Percentiles rank a stretch among this genome's conserved stretches.
These are phyloP conservation scores for Strigamia crassipes DNA, from an alignment of 2,888 invertebrate species.

Conservation along the genomic window DNA sequence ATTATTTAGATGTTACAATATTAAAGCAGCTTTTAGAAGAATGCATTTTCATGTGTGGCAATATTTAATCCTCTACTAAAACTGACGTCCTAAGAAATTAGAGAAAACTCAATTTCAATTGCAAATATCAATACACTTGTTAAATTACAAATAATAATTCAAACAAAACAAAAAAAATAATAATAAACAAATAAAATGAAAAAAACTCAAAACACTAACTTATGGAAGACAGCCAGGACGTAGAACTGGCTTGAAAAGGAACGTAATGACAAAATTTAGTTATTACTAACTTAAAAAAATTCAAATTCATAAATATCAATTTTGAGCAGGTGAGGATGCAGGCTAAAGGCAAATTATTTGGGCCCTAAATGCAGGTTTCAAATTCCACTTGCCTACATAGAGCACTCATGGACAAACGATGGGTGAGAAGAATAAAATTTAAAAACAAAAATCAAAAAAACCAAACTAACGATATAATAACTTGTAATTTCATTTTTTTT, in stretches of 20 bases:
- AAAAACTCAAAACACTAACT: neutral
- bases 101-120: conserved; percentile 42
- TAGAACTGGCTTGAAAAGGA: conserved; percentile 36
- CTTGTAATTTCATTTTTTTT: neutral
- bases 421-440: conserved; percentile 27
- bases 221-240: conserved; percentile 35
- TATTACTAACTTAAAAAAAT: conserved; percentile 14
- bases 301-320: conserved; percentile 29
- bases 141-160: conserved; percentile 1
- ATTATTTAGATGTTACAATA: conserved; percentile 20
- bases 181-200: conserved; percentile 15
- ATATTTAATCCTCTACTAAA: conserved; percentile 43
- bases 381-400: neutral
- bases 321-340: conserved; percentile 44
- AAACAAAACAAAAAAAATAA: conserved; percentile 19
- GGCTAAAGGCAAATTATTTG: conserved; percentile 23
- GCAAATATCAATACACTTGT: conserved; percentile 8
- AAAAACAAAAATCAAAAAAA: neutral
- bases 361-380: conserved; percentile 12
- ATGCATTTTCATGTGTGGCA: conserved; percentile 39
- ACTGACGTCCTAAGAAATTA: conserved; percentile 44
- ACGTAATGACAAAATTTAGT: neutral
- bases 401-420: conserved; percentile 41
- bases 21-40: conserved; percentile 37
- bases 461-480: neutral